Evolutionary conservation across 2,113 vertebrate species (phyloP).

Genomic region (Cynoglossus semilaevis): DNA sequence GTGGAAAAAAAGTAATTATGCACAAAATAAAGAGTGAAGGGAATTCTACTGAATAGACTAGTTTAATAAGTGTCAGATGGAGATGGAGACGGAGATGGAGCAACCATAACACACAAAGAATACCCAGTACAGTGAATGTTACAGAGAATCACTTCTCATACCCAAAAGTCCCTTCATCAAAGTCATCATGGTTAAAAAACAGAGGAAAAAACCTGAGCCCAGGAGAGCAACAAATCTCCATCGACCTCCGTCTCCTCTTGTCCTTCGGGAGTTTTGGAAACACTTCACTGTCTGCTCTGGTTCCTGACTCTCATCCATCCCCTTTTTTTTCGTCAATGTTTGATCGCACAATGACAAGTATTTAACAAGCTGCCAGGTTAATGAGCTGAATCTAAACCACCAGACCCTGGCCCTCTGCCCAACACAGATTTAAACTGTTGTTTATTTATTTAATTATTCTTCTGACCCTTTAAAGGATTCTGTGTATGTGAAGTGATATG

Average conservation of each 20-base stretch:
- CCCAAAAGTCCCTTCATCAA: conserved; percentile 20
- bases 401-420: too few species aligned
- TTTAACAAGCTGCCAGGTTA: conserved; percentile 64
- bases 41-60: conserved; percentile 41
- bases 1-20: conserved; percentile 25
- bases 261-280: conserved; percentile 50
- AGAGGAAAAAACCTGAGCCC: conserved; percentile 12
- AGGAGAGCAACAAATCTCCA: conserved; percentile 45
- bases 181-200: conserved; percentile 32
- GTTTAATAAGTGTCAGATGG: conserved; percentile 55
- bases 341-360: conserved; percentile 69
- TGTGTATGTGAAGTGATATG: too few species aligned
- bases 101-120: too few species aligned
- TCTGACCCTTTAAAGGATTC: too few species aligned
- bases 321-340: conserved; percentile 58
- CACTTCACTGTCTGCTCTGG: conserved; percentile 17
- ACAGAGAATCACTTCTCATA: conserved; percentile 2
- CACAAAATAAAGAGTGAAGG: conserved; percentile 49
- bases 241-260: conserved; percentile 5
- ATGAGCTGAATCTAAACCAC: conserved; percentile 33
- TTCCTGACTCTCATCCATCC: conserved; percentile 41
- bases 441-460: too few species aligned
- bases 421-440: too few species aligned
- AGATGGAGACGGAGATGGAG: conserved; percentile 46
- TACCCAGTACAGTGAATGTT: too few species aligned